These are phyloP conservation scores for Pteropus alecto DNA, from an alignment of 2,113 vertebrate species.

Conservation along the genomic window DNA sequence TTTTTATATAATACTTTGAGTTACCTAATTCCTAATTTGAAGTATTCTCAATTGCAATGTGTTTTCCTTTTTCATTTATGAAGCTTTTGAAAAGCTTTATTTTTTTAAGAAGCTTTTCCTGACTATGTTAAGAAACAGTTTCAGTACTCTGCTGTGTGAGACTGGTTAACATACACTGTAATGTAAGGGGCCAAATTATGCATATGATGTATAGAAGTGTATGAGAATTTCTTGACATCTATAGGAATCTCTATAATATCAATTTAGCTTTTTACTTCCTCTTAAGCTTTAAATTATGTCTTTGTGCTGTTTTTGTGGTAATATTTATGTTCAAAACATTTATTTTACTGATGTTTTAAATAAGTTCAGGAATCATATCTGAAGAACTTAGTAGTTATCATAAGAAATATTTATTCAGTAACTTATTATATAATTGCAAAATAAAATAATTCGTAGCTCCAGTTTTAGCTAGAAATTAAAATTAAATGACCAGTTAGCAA, in stretches of 20 bases:
- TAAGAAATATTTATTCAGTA: neutral
- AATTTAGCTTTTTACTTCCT: neutral
- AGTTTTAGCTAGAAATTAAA: neutral
- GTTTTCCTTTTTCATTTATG: neutral
- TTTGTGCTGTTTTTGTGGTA: neutral
- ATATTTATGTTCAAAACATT: neutral
- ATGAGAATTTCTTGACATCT: neutral
- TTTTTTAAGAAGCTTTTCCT: neutral
- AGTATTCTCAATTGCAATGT: neutral
- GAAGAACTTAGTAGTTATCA: neutral
- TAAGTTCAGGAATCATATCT: neutral
- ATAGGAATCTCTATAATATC: neutral
- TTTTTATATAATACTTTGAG: neutral
- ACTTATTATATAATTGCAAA: neutral
- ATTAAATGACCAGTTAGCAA: neutral
- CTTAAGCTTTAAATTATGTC: neutral
- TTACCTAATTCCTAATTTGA: neutral
- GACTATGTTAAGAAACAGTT: neutral
- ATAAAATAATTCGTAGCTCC: neutral
- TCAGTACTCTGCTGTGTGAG: neutral
- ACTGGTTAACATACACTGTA: neutral
- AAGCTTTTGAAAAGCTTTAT: neutral
- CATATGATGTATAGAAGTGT: neutral
- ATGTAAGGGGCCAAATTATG: neutral
- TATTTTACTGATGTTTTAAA: neutral